Evolutionary conservation across 1,140 invertebrate species (phyloP).

Genomic region (Glossosoma conforme): DNA sequence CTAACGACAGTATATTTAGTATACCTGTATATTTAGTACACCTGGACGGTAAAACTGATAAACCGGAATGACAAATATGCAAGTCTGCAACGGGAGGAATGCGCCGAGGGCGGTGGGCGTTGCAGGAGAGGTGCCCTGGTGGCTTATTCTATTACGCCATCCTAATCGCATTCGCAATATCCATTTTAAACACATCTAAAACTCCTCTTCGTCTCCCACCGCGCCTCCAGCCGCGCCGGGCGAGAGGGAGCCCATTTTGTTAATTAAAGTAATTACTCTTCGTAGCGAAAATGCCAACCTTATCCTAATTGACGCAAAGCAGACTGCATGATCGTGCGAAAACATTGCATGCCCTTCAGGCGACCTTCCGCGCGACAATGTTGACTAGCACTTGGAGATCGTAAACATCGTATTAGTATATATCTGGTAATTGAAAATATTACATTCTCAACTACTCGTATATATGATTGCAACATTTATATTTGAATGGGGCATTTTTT

Average conservation of each 20-base stretch:
- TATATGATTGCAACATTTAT: too few species aligned
- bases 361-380: too few species aligned
- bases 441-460: too few species aligned
- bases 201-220: constrained; percentile 15
- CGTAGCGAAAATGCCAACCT: constrained; percentile 25
- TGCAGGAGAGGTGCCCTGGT: constrained; percentile 4
- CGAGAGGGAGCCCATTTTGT: constrained; percentile 21
- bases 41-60: constrained; percentile 21
- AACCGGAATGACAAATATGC: constrained; percentile 28
- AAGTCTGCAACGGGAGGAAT: constrained; percentile 15
- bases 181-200: constrained; percentile 29
- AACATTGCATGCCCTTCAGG: constrained; percentile 1
- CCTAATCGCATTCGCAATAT: constrained; percentile 29
- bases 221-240: constrained; percentile 3
- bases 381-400: too few species aligned
- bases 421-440: too few species aligned
- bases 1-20: too few species aligned
- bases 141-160: constrained; percentile 29
- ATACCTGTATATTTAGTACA: too few species aligned
- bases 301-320: constrained; percentile 26
- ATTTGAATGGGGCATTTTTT: too few species aligned
- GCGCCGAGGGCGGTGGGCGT: background rate
- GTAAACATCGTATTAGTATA: too few species aligned
- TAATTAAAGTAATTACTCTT: constrained; percentile 29
- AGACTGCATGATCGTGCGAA: constrained; percentile 8